Evolutionary conservation across 2,888 invertebrate genomes (phyloP).

Genomic region (Nymphalis polychloros): DNA sequence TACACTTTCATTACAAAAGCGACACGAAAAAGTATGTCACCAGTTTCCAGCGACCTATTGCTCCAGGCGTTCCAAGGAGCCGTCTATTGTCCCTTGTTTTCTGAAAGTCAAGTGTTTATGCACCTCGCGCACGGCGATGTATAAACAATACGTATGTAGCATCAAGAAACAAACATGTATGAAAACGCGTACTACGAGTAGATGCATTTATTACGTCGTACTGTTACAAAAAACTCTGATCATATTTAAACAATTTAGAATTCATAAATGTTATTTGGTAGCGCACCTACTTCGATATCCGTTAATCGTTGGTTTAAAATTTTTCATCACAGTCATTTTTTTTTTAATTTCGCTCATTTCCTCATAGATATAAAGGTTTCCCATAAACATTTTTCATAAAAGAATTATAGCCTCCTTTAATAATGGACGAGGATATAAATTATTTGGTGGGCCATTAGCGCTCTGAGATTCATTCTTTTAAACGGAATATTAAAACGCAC

Average conservation of each 20-base stretch:
- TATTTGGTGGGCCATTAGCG: slow-evolving; percentile 40
- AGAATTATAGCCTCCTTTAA: slow-evolving; percentile 28
- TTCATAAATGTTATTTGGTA: too few species aligned
- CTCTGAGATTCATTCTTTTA: slow-evolving; percentile 41
- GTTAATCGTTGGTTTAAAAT: too few species aligned
- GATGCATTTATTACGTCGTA: too few species aligned
- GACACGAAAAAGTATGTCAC: slow-evolving; percentile 36
- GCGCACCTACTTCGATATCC: too few species aligned
- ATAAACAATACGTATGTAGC: slow-evolving; percentile 14
- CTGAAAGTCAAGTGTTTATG: slow-evolving; percentile 37
- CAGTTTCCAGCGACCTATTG: slow-evolving; percentile 34
- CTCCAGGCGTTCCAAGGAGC: slow-evolving; percentile 33
- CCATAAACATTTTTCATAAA: slow-evolving; percentile 24
- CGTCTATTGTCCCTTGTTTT: slow-evolving; percentile 33
- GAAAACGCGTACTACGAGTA: neutral
- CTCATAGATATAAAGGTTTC: slow-evolving; percentile 12
- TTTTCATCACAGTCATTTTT: too few species aligned
- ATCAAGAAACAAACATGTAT: slow-evolving; percentile 2
- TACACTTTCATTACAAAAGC: slow-evolving; percentile 26
- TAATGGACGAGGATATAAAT: slow-evolving; percentile 39
- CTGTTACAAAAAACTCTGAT: too few species aligned
- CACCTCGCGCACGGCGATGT: slow-evolving; percentile 20
- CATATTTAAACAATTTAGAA: too few species aligned
- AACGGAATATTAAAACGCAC: slow-evolving; percentile 42
- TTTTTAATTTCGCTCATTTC: slow-evolving; percentile 9